Conservation (phyloP, 2,888 invertebrate genomes). For the Volucella bombylans region DNA sequence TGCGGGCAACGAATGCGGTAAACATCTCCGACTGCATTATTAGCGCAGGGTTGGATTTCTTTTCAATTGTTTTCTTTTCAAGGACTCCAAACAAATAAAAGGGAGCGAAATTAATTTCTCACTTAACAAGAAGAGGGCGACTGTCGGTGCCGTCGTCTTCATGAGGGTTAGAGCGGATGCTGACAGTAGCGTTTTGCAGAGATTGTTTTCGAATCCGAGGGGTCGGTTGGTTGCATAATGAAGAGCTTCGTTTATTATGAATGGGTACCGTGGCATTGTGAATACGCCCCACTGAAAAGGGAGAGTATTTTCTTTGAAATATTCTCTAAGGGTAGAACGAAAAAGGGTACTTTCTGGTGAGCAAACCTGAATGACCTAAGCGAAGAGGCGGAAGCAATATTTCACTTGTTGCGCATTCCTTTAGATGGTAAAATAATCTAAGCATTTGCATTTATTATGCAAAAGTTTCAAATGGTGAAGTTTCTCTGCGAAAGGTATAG, state of each 20-base stretch:
- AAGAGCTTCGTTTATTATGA: conserved; percentile 65
- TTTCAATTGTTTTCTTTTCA: conserved; percentile 45
- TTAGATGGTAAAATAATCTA: conserved; percentile 61
- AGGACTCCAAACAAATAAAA: conserved; percentile 61
- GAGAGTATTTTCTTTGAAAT: neutral
- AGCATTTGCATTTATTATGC: conserved; percentile 62
- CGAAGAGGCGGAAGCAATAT: conserved; percentile 14
- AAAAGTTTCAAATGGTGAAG: conserved; percentile 26
- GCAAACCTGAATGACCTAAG: conserved; percentile 6
- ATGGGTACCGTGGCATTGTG: conserved; percentile 57
- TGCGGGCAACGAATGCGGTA: conserved; percentile 36
- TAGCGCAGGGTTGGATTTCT: conserved; percentile 47
- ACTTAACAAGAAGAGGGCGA: neutral
- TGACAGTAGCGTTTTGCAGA: conserved; percentile 44
- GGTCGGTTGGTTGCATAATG: conserved; percentile 50
- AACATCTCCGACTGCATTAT: conserved; percentile 53
- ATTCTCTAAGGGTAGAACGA: neutral
- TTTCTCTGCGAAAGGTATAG: conserved; percentile 18
- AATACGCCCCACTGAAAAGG: conserved; percentile 29
- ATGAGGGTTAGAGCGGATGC: conserved; percentile 20
- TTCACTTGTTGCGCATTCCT: conserved; percentile 54
- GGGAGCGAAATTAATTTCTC: conserved; percentile 57
- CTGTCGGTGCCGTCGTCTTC: neutral
- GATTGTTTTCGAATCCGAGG: conserved; percentile 69
- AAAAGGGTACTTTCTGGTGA: conserved; percentile 46